Conservation (phyloP, 2,888 invertebrate genomes). For the Cataglyphis rosenhaueri region DNA sequence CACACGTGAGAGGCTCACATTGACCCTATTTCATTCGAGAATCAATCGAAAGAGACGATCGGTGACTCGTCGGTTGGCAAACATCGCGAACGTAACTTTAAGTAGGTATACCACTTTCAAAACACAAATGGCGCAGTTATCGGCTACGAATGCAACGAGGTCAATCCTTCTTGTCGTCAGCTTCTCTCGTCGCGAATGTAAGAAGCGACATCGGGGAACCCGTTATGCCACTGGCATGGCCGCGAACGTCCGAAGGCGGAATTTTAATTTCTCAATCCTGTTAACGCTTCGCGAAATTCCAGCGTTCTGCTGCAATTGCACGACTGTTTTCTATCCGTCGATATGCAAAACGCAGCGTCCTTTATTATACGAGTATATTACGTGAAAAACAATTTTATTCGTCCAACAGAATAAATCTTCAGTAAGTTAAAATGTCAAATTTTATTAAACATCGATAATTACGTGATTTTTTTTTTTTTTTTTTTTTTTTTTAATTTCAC, state of each 20-base stretch:
- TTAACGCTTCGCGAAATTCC: constrained; percentile 68
- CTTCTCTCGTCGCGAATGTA: constrained; percentile 50
- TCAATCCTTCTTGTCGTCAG: constrained; percentile 64
- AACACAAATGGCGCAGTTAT: constrained; percentile 44
- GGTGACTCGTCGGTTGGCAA: neutral
- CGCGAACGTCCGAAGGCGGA: constrained; percentile 68
- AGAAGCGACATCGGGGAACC: constrained; percentile 62
- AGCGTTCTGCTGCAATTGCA: constrained; percentile 24
- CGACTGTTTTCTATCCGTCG: neutral
- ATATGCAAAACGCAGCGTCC: neutral
- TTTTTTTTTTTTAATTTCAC: neutral
- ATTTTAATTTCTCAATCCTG: constrained; percentile 76
- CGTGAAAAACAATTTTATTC: neutral
- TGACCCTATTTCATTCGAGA: neutral
- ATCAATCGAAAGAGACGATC: neutral
- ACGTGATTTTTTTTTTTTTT: neutral
- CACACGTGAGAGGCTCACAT: neutral
- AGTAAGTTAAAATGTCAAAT: neutral
- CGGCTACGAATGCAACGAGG: constrained; percentile 64
- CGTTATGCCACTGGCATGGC: constrained; percentile 68
- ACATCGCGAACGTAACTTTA: constrained; percentile 4
- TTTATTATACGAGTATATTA: neutral
- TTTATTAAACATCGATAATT: neutral
- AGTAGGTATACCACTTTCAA: constrained; percentile 41
- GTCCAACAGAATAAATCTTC: neutral